A percentile compares a stretch with the other conserved stretches of the same genome.
These are phyloP conservation scores for Saxidomus purpurata DNA, from an alignment of 1,140 invertebrate species.

Conservation along the genomic window DNA sequence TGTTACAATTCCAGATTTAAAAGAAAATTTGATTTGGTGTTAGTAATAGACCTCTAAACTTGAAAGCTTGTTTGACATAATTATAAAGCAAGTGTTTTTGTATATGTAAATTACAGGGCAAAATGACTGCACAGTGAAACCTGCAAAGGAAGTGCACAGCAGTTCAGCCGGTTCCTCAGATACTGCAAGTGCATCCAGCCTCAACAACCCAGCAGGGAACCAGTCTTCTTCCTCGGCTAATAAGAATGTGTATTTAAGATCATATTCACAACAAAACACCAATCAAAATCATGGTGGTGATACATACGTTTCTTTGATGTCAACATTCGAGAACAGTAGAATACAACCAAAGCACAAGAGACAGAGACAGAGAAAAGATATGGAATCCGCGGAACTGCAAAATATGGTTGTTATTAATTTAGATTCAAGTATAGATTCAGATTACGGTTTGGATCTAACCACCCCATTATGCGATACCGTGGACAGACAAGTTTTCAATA, in stretches of 20 bases:
- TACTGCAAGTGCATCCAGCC: conserved; percentile 45
- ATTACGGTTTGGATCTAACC: not conserved
- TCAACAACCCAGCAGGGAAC: not conserved
- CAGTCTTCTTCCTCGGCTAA: not conserved
- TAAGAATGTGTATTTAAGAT: not conserved
- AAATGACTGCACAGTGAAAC: not conserved
- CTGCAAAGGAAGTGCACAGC: not conserved
- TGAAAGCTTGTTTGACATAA: no score
- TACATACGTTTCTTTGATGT: not conserved
- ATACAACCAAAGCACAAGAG: not conserved
- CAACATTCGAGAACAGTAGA: not conserved
- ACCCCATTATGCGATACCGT: not conserved
- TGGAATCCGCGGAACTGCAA: not conserved
- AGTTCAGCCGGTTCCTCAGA: not conserved
- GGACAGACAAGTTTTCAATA: not conserved
- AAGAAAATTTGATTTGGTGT: no score
- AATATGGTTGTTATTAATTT: not conserved
- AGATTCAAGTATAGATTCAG: not conserved
- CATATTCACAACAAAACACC: not conserved
- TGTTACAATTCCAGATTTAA: no score
- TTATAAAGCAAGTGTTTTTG: no score
- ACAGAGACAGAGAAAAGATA: not conserved
- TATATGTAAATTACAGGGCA: no score
- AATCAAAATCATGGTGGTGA: not conserved
- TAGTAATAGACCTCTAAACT: no score